These are phyloP conservation scores for Muscicapa adusta DNA, from an alignment of 2,113 vertebrate genomes.

Conservation along the genomic window DNA sequence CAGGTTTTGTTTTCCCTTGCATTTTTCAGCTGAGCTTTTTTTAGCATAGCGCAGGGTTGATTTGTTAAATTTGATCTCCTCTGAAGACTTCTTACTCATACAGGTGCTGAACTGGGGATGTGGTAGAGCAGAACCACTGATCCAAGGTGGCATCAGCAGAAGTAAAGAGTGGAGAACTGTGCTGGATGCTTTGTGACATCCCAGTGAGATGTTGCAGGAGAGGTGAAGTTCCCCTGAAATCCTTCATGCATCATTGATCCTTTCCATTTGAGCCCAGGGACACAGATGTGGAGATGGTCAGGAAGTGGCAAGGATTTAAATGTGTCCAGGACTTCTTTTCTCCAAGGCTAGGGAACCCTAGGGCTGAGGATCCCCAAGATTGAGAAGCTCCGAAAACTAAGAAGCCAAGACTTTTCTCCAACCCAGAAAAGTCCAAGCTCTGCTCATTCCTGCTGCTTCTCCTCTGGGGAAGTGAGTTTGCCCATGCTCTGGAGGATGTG, in stretches of 20 bases:
- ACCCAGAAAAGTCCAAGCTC: neutral
- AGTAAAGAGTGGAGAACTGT: neutral
- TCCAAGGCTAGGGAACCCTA: neutral
- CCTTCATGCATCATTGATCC: neutral
- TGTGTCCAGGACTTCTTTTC: neutral
- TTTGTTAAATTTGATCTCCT: neutral
- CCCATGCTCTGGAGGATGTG: neutral
- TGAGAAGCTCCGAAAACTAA: neutral
- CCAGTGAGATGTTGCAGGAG: neutral
- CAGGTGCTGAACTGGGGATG: neutral
- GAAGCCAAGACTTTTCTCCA: neutral
- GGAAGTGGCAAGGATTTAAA: neutral
- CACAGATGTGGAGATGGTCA: neutral
- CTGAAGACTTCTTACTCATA: neutral
- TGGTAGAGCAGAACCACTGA: neutral
- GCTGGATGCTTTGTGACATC: neutral
- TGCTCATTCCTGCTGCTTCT: neutral
- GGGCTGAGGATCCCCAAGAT: neutral
- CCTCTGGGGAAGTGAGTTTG: neutral
- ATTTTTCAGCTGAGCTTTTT: conserved; percentile 33
- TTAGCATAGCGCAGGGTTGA: neutral
- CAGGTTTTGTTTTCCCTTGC: conserved; percentile 14
- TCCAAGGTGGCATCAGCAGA: neutral
- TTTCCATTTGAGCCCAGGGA: neutral
- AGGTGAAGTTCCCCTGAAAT: neutral